Conservation (phyloP, 2,113 vertebrate species). For the Oenanthe melanoleuca region DNA sequence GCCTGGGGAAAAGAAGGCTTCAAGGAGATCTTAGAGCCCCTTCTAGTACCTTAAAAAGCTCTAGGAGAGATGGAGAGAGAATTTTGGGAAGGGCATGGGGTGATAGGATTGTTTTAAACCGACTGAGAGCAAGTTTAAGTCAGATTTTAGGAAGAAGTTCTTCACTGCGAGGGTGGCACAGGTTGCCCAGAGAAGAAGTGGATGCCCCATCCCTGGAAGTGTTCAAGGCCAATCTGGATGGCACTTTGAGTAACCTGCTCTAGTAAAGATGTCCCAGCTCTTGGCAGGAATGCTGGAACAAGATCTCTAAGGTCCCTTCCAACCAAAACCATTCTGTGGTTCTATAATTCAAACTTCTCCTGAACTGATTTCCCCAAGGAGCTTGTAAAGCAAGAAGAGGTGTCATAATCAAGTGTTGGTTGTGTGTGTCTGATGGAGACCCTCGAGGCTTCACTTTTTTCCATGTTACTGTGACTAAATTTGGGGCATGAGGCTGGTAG, state of each 20-base stretch:
- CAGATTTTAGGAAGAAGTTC: neutral
- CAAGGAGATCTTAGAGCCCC: neutral
- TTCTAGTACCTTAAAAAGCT: neutral
- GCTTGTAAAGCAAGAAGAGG: neutral
- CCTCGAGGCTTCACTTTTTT: neutral
- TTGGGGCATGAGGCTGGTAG: neutral
- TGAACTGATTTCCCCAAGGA: neutral
- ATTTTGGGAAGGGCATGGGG: neutral
- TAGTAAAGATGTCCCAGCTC: neutral
- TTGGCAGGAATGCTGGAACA: neutral
- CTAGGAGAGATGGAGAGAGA: neutral
- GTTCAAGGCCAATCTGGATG: neutral
- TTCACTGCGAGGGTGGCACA: no score
- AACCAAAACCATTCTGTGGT: neutral
- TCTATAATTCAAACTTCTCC: neutral
- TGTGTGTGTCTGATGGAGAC: neutral
- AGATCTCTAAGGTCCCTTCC: neutral
- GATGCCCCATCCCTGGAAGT: neutral
- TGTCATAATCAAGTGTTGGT: neutral
- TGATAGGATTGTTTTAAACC: neutral
- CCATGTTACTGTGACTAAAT: neutral
- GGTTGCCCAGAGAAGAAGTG: neutral
- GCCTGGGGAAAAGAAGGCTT: neutral
- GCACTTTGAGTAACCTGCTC: neutral
- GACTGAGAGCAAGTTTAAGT: neutral